Evolutionary conservation across 2,797 vertebrate genomes (phyloP), one percentile per base, ranked within the genome.

Genomic region (Channallabes apus): DNA sequence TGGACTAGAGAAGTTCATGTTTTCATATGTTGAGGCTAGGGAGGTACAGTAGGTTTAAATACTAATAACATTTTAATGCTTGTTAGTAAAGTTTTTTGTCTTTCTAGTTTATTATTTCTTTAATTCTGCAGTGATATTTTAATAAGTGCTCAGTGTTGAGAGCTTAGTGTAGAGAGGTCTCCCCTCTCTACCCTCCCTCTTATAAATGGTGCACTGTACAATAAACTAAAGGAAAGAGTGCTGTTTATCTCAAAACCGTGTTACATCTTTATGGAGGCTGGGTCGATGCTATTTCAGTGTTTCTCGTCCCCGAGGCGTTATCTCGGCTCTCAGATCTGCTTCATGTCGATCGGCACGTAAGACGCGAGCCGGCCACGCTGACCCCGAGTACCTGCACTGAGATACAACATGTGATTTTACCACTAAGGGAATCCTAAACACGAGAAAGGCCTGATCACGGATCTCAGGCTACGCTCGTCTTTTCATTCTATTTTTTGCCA

Each of bases 321-420:
- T 58, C 32, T 51, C 54, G 46, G 54, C 77, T 29, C 24, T 46
- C 65, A 46, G 54, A 38, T 9, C 56, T 15, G 54, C 78, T 18
- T 54, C 59, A 82, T 82, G 84, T 22, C 69, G 29, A 76, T 82
- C 46, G 0, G 69, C 69, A 85, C 46, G 79, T 82, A 75, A 80
- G 77, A 41, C 18, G 0, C 61, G 24, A n/a, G 46, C 38, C 9
- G 24, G 38, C n/a, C 54, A 41, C 27, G 22, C 68, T 81, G 84
- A 76, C 46, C 59, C 38, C 3, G 64, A 69, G 18, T 6, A 12
- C 68, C 68, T 80, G 32, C 65, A 68, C 76, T 32, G 76, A 84
- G 38, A 38, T 80, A 14, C 62, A 61, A 29, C 65, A 58, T 59
- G 64, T 58, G 83, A 32, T 78, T 72, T 22, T 8, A 22, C 2